Evolutionary conservation across 1,140 invertebrate species (phyloP).

Genomic region (Ganaspis sp.): DNA sequence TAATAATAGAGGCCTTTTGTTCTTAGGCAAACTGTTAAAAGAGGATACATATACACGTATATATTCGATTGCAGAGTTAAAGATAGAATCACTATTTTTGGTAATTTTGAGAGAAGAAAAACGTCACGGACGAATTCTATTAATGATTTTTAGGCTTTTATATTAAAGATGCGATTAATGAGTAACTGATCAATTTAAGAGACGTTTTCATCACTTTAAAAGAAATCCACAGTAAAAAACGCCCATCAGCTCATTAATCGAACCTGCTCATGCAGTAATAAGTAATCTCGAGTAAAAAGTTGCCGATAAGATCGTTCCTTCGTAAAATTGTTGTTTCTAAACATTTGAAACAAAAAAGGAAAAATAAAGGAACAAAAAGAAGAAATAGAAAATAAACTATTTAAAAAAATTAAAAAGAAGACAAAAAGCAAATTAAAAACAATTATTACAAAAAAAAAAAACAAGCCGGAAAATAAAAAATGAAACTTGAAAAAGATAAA

Average conservation of each 20-base stretch:
- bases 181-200: not conserved
- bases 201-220: not conserved
- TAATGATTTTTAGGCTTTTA: constrained; percentile 55
- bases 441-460: not conserved
- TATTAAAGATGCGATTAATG: constrained; percentile 39
- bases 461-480: no score
- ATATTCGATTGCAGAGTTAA: not conserved
- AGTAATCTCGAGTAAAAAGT: constrained; percentile 34
- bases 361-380: not conserved
- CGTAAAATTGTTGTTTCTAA: constrained; percentile 22
- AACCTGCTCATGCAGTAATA: not conserved
- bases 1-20: not conserved
- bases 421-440: not conserved
- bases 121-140: constrained; percentile 58
- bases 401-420: no score
- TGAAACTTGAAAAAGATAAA: no score
- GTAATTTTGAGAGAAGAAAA: constrained; percentile 56
- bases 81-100: constrained; percentile 36
- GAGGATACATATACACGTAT: no score
- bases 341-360: constrained; percentile 7
- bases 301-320: constrained; percentile 42
- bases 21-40: constrained; percentile 1
- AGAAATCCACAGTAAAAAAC: constrained; percentile 8
- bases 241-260: constrained; percentile 4
- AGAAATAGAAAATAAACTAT: not conserved